phyloP scores from a whole-genome alignment of 2,113 vertebrate genomes.

The Candoia aspera region DNA sequence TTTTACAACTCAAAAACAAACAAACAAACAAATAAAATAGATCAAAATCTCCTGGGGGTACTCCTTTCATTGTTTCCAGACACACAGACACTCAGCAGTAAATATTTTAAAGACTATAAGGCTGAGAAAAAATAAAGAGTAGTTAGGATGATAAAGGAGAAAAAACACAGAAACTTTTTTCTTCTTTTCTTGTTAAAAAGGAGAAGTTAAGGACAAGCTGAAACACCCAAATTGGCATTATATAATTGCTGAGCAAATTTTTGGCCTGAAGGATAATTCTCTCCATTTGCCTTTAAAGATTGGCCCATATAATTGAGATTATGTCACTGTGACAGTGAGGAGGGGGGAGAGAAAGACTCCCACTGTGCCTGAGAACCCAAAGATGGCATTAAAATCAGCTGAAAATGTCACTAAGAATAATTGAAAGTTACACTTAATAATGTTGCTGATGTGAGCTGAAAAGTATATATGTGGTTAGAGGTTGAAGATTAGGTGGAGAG shows the following conservation, averaged over 20 bases:
- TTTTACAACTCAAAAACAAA: background rate
- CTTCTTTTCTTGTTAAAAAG: slow-evolving; percentile 14
- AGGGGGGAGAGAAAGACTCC: background rate
- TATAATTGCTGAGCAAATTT: background rate
- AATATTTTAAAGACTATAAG: background rate
- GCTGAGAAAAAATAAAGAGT: background rate
- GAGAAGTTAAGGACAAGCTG: background rate
- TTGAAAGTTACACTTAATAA: background rate
- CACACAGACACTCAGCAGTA: background rate
- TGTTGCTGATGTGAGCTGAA: background rate
- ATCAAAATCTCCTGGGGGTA: background rate
- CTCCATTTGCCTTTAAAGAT: background rate
- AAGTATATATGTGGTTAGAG: background rate
- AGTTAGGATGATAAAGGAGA: slow-evolving; percentile 14
- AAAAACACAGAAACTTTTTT: background rate
- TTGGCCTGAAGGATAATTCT: background rate
- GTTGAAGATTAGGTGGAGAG: background rate
- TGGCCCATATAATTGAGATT: background rate
- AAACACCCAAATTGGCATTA: background rate
- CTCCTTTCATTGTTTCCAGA: slow-evolving; percentile 3
- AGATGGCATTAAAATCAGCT: background rate
- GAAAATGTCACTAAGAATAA: background rate
- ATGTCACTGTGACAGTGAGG: background rate
- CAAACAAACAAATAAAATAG: background rate
- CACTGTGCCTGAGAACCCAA: background rate